A percentile compares a stretch with the other conserved stretches of the same genome.
These are phyloP conservation scores for Trialeurodes vaporariorum DNA, from an alignment of 1,140 invertebrate genomes.

Conservation along the genomic window DNA sequence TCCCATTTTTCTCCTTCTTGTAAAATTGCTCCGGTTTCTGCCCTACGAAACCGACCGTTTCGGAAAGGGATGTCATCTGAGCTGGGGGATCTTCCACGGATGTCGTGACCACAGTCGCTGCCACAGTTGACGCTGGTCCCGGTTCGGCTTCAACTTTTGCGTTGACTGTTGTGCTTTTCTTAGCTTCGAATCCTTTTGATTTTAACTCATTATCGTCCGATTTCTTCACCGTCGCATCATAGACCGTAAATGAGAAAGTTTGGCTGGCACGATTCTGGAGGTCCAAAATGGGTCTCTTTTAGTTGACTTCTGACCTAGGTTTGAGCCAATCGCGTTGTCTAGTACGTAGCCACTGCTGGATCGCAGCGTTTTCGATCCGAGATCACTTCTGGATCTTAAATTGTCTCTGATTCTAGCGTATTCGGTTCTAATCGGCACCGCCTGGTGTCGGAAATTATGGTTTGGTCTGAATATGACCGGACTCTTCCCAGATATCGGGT, in stretches of 20 bases:
- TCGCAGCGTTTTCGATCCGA: too few species aligned
- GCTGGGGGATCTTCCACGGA: too few species aligned
- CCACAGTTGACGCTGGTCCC: too few species aligned
- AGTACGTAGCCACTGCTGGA: neutral
- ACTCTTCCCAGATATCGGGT: neutral
- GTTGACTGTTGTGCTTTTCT: too few species aligned
- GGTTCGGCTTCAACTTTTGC: too few species aligned
- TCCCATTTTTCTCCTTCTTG: constrained; percentile 22
- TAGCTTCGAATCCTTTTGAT: too few species aligned
- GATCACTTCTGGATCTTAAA: neutral
- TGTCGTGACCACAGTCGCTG: too few species aligned
- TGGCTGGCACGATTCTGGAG: neutral
- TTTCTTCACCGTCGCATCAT: too few species aligned
- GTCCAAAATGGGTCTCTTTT: neutral
- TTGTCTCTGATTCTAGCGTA: neutral
- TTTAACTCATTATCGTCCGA: too few species aligned
- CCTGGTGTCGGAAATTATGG: neutral
- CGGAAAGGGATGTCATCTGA: too few species aligned
- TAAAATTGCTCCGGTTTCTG: constrained; percentile 15
- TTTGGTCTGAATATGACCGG: neutral
- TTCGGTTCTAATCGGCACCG: neutral
- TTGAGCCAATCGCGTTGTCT: neutral
- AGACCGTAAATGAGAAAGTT: neutral
- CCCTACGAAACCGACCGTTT: neutral
- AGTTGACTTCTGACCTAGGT: neutral